Conservation (phyloP, 2,888 invertebrate species). For the Drosophila pseudotakahashii region DNA sequence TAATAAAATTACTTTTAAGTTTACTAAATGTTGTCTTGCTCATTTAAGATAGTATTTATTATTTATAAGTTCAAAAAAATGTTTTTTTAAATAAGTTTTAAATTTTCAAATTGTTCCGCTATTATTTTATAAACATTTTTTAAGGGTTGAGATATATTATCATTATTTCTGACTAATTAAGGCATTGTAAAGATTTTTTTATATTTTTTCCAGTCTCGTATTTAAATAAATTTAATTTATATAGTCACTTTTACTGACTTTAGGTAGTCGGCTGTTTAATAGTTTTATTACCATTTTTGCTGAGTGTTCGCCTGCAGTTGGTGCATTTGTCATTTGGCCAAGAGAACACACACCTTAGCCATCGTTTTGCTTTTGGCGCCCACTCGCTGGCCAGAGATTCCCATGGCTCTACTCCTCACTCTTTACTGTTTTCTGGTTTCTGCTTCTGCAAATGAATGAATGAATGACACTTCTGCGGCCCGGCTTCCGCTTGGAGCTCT, state of each 20-base stretch:
- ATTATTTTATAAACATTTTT: no score
- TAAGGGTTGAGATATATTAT: no score
- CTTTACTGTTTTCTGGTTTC: constrained; percentile 4
- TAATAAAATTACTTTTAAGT: no score
- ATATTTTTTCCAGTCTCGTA: background rate
- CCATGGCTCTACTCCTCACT: constrained; percentile 47
- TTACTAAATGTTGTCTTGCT: no score
- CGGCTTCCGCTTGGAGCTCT: constrained; percentile 35
- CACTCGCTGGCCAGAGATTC: constrained; percentile 68
- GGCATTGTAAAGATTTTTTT: no score
- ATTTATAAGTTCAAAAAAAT: no score
- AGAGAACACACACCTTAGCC: constrained; percentile 35
- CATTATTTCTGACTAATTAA: no score
- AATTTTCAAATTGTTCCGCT: no score
- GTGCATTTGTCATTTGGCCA: constrained; percentile 23
- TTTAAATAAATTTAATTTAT: background rate
- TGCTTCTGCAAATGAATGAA: constrained; percentile 2
- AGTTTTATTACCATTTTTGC: background rate
- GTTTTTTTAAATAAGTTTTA: no score
- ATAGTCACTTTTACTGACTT: background rate
- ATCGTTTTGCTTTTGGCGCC: constrained; percentile 52
- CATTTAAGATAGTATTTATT: no score
- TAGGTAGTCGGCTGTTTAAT: background rate
- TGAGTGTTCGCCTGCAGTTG: constrained; percentile 3
- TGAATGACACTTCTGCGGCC: constrained; percentile 58